These are phyloP conservation scores for Phataginus tetradactyla DNA, from an alignment of 2,797 vertebrate genomes.

Conservation along the genomic window DNA sequence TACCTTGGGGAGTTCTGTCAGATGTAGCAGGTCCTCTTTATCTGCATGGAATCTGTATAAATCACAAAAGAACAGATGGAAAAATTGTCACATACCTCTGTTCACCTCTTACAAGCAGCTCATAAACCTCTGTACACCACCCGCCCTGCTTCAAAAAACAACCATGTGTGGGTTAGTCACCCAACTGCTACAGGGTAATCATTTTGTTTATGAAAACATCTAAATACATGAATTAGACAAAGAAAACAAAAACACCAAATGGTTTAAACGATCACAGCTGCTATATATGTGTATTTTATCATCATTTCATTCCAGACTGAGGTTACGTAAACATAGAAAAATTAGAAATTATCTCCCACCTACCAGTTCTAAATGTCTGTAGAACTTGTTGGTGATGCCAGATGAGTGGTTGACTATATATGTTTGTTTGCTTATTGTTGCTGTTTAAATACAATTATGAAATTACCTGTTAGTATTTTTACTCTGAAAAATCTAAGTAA, in stretches of 20 bases:
- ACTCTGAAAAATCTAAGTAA: background rate
- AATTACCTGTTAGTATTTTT: background rate
- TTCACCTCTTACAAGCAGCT: slow-evolving; percentile 75
- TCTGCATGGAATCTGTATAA: slow-evolving; percentile 85
- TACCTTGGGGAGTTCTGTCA: slow-evolving; percentile 81
- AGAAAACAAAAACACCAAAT: slow-evolving; percentile 61
- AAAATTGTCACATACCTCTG: slow-evolving; percentile 76
- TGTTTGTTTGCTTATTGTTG: background rate
- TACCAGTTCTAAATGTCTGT: background rate
- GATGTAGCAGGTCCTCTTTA: slow-evolving; percentile 84
- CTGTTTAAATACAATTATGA: background rate
- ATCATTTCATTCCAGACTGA: slow-evolving; percentile 42
- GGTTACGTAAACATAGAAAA: slow-evolving; percentile 36
- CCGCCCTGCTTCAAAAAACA: background rate
- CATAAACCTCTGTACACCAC: slow-evolving; percentile 64
- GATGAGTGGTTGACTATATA: background rate
- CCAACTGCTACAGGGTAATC: slow-evolving; percentile 64
- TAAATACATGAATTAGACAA: slow-evolving; percentile 65
- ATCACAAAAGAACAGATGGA: slow-evolving; percentile 85
- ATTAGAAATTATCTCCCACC: slow-evolving; percentile 36
- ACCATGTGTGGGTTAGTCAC: background rate
- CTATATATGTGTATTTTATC: slow-evolving; percentile 17
- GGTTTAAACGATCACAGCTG: slow-evolving; percentile 63
- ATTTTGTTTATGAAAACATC: slow-evolving; percentile 64
- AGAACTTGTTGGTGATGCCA: background rate